Evolutionary conservation across 2,797 vertebrate species (phyloP).

Genomic region (Miichthys miiuy): DNA sequence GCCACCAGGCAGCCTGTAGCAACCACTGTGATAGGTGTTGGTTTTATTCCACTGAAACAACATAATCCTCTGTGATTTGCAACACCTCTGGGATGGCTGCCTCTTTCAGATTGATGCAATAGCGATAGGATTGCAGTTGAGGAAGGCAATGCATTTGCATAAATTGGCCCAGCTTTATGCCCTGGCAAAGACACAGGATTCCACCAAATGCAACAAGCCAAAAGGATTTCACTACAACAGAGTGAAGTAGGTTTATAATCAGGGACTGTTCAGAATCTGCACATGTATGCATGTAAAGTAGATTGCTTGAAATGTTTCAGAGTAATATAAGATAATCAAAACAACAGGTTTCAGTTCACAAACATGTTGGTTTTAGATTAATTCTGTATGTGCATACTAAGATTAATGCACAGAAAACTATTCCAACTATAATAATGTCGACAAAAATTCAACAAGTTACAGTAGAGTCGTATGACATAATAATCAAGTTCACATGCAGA

Average conservation of each 20-base stretch:
- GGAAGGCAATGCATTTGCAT: constrained; percentile 33
- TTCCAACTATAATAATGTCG: not conserved
- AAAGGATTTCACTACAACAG: constrained; percentile 32
- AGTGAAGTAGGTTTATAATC: not conserved
- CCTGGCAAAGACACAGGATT: constrained; percentile 22
- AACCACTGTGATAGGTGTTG: constrained; percentile 24
- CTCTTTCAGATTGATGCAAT: constrained; percentile 41
- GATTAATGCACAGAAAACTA: not conserved
- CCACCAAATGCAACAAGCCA: constrained; percentile 30
- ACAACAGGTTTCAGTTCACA: not conserved
- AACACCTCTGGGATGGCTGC: constrained; percentile 40
- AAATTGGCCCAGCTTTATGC: constrained; percentile 12
- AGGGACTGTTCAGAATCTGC: constrained; percentile 6
- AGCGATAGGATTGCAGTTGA: constrained; percentile 13
- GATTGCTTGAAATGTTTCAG: not conserved
- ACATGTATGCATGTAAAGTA: constrained; percentile 3
- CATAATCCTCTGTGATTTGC: constrained; percentile 27
- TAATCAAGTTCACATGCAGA: constrained; percentile 53
- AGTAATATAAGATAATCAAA: constrained; percentile 3
- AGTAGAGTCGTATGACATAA: constrained; percentile 47
- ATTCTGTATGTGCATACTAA: not conserved
- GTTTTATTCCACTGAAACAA: constrained; percentile 48
- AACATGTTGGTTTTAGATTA: not conserved
- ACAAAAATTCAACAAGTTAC: constrained; percentile 39
- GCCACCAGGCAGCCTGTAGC: constrained; percentile 16